phyloP scores from a whole-genome alignment of 2,797 vertebrate species.

The Sebastes elongatus region DNA sequence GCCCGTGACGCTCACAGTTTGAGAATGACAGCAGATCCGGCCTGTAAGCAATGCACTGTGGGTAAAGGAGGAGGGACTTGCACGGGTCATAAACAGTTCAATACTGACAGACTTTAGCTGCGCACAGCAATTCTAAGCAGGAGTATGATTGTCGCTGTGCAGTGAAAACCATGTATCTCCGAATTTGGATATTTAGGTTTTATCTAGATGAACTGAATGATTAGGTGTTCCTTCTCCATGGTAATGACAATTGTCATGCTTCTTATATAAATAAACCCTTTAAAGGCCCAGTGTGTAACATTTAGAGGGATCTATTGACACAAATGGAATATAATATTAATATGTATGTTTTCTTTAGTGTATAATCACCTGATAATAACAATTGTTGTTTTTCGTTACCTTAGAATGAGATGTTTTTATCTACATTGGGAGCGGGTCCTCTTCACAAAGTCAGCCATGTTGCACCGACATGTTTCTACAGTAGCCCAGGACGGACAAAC shows the following conservation, averaged over 20 bases:
- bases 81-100: constrained; percentile 26
- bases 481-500: too few species aligned
- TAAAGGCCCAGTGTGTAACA: too few species aligned
- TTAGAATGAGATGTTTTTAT: too few species aligned
- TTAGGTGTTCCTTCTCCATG: neutral
- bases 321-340: too few species aligned
- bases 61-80: neutral
- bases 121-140: neutral
- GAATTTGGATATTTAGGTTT: neutral
- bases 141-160: neutral
- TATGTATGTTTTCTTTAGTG: too few species aligned
- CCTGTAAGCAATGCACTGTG: constrained; percentile 1
- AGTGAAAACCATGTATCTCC: neutral
- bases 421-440: too few species aligned
- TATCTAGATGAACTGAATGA: neutral
- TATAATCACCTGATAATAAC: too few species aligned
- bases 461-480: too few species aligned
- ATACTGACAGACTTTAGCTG: neutral
- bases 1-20: neutral
- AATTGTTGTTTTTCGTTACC: too few species aligned
- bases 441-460: too few species aligned
- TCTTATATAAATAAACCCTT: neutral
- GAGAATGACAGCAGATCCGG: constrained; percentile 10
- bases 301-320: rapidly evolving
- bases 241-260: neutral